A percentile compares a stretch with the other conserved stretches of the same genome.
Evolutionary conservation across 1,140 invertebrate genomes (phyloP).

Genomic region (Agrilus planipennis): DNA sequence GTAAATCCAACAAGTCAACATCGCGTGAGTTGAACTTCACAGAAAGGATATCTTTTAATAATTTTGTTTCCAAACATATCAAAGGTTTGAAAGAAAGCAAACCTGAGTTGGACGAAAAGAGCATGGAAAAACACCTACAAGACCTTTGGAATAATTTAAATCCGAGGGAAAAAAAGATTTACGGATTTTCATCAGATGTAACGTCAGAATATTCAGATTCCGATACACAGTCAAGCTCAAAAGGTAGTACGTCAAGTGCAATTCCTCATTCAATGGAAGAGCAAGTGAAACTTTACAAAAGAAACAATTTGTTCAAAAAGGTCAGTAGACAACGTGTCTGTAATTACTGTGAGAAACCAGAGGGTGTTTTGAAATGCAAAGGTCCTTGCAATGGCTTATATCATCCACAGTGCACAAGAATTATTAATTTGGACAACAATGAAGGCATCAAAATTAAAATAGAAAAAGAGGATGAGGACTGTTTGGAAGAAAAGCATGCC

Average conservation of each 20-base stretch:
- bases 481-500: not conserved
- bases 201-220: conserved; percentile 24
- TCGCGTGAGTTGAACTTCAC: no score
- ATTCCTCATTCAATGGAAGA: conserved; percentile 16
- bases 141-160: no score
- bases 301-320: conserved; percentile 47
- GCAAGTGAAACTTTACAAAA: conserved; percentile 14
- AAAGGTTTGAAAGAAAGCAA: no score
- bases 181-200: conserved; percentile 10
- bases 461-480: not conserved
- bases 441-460: not conserved
- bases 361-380: conserved; percentile 50
- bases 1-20: no score
- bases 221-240: conserved; percentile 29
- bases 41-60: no score
- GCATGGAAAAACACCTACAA: no score
- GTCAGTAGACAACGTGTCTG: conserved; percentile 49
- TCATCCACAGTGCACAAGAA: conserved; percentile 36
- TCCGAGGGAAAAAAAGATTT: conserved; percentile 9
- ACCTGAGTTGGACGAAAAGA: no score
- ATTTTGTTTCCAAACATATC: no score
- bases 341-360: conserved; percentile 49
- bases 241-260: conserved; percentile 18
- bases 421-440: not conserved
- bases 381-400: conserved; percentile 42